Evolutionary conservation across 2,888 invertebrate genomes (phyloP), one percentile per base, ranked within the genome.

Genomic region (Meandrusa payeni): DNA sequence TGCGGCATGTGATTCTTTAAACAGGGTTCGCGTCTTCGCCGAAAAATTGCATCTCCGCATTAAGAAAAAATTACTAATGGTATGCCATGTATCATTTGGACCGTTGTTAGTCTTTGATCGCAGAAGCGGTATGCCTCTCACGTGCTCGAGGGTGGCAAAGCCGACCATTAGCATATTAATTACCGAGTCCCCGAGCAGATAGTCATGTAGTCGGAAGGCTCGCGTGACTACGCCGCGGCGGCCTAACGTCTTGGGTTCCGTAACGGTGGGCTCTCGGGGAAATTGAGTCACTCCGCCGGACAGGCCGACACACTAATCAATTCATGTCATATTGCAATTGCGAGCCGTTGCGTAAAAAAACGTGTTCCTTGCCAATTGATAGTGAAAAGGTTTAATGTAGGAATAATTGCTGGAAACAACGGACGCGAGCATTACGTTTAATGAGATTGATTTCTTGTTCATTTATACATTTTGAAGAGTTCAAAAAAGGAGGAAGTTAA

Each of bases 131-230:
- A 72, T 64, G 65, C 69, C 48, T 55, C 62, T 72, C 75, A 77
- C 76, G 71, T 76, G 62, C 64, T 55, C 61, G 57, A 64, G 72
- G 76, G 73, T 69, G 74, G 76, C 65, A 69, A 68, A 68, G 66
- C 67, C 61, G 62, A 57, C 68, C 65, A 81, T 82, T 81, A 76
- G 73, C 82, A 82, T 82, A 81, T 78, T 81, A 78, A 82, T 81
- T 74, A 81, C 74, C 66, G 70, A 76, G 71, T 68, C 70, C 65
- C 61, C 56, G 54, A 61, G 61, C 56, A 66, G 70, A 65, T 63
- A 63, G 69, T 63, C 34, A 28, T 34, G 36, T 37, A 22, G 41
- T n/a, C 5, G n/a, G 20, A 32, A 15, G 61, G 68, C 53, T 76
- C 64, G 76, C 75, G 73, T 76, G 74, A 64, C 69, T 61, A 45